Base-by-base conservation (phyloP, 2,888 invertebrate genomes). In the Pachydiplax longipennis region DNA sequence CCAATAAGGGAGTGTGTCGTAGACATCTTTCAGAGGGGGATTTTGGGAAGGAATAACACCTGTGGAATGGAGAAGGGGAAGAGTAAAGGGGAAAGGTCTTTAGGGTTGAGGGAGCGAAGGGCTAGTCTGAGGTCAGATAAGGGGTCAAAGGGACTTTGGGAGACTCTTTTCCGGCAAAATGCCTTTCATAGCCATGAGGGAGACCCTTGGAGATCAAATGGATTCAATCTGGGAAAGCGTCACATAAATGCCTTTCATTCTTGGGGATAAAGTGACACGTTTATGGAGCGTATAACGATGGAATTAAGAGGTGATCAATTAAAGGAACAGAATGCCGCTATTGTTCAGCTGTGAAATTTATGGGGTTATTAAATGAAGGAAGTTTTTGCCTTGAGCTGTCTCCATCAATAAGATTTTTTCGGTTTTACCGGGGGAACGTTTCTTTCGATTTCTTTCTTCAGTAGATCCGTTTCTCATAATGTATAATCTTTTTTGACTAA, bases 121-220 rank as follows among this genome's bases (percentile, higher is more conserved):
- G 58, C 31, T 37, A 58, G 83, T 58, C 83, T 83, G 87, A 61
- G 87, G 87, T 87, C 87, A 87, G 87, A 87, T 87, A 25, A 48
- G 82, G 25, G 82, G 82, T 48, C 82, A 48, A n/a, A 25, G 82
- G 73, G 73, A 12, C 25, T 13, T 8, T 65, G 4, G 73, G 73
- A 25, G 25, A 73, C 73, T 73, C 65, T 65, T 73, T 73, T 73
- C 31, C 73, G 73, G 73, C 31, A 25, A 73, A 73, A 73, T 73
- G 25, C 73, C 73, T 73, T 73, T 73, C 73, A 61, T n/a, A 10
- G 18, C 61, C 15, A 25, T 25, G 25, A 25, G 25, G 73, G 73
- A 73, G 12, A 73, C 31, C 25, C 73, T 31, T 31, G 10, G 25
- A 73, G 73, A 73, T 73, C 73, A 73, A 73, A 31, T 73, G 73